Base-by-base conservation (phyloP, 2,888 invertebrate species). In the Tuberolachnus salignus region DNA sequence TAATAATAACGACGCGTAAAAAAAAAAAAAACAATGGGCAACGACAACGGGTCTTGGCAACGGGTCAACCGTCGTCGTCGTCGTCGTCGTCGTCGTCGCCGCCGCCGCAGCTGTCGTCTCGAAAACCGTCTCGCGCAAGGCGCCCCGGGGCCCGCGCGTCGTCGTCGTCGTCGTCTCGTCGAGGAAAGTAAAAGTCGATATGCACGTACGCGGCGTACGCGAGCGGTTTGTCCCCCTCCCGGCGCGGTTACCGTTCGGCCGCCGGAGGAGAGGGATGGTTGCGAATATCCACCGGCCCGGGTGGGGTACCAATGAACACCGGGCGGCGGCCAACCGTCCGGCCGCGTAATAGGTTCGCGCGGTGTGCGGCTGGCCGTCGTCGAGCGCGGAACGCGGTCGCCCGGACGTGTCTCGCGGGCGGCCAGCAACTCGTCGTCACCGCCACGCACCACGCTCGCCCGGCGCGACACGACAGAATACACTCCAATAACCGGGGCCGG, bases 231-330 rank as follows among this genome's bases (percentile, higher is more conserved):
- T 16, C 26, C 44, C 13, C 26, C 13, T 9, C 16, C 55, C 34
- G 9, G 10, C 42, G 1, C 34, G 55, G 11, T 21, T 21, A 14
- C 34, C 42, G n/a, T 34, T 34, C 34, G 34, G 9, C 16, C 34
- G 49, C 19, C 59, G 14, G 59, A 59, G 71, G 59, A 71, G 57
- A 59, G 49, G 59, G 49, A 72, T 63, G 63, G 73, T 73, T 16
- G 73, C 73, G 63, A 73, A 51, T 14, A 53, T 34, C 34, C 34
- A 14, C 16, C 34, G 49, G 51, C 13, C 51, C 13, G 21, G 51
- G 73, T 63, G 73, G 73, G 73, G 73, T 73, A 73, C 73, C 73
- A 73, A 73, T 73, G 73, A 73, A 16, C 34, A 34, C 34, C 21
- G 70, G 61, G 19, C 44, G 57, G 57, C n/a, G 57, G 55, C 53